Evolutionary conservation across 2,888 invertebrate genomes (phyloP).

Genomic region (Parnassius apollo): DNA sequence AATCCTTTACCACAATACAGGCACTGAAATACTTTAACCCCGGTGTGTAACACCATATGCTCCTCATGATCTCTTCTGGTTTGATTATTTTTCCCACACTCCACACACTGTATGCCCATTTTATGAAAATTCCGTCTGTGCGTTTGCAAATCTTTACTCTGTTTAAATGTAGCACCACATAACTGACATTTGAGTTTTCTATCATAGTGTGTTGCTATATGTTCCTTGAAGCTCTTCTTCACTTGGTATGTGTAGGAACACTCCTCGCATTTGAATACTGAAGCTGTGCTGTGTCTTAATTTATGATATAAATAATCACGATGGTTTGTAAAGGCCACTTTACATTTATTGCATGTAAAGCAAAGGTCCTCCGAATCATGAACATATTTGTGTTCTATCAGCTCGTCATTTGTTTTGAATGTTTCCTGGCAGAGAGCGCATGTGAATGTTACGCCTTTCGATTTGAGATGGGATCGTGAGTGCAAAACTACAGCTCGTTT

Average conservation of each 20-base stretch:
- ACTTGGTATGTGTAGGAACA: constrained; percentile 30
- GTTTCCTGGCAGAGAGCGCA: constrained; percentile 13
- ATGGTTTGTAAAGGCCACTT: constrained; percentile 39
- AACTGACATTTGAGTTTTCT: constrained; percentile 23
- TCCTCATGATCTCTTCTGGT: background rate
- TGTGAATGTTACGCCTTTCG: background rate
- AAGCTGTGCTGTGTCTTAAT: constrained; percentile 27
- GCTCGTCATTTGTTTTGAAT: constrained; percentile 36
- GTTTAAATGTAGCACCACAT: constrained; percentile 5
- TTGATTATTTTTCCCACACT: constrained; percentile 29
- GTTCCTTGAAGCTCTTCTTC: constrained; percentile 27
- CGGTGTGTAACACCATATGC: constrained; percentile 41
- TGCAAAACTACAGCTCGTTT: constrained; percentile 1
- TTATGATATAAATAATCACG: constrained; percentile 38
- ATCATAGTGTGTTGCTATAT: constrained; percentile 37
- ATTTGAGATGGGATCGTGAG: background rate
- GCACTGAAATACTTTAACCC: constrained; percentile 41
- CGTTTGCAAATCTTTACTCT: constrained; percentile 4
- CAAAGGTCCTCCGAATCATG: constrained; percentile 34
- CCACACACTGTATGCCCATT: constrained; percentile 26
- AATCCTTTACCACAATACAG: constrained; percentile 44
- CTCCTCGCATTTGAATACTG: constrained; percentile 35
- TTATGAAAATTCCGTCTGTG: constrained; percentile 9
- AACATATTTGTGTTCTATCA: constrained; percentile 37
- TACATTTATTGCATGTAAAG: constrained; percentile 37